phyloP scores from a whole-genome alignment of 2,797 vertebrate genomes.

The Halcyon chelicuti region DNA sequence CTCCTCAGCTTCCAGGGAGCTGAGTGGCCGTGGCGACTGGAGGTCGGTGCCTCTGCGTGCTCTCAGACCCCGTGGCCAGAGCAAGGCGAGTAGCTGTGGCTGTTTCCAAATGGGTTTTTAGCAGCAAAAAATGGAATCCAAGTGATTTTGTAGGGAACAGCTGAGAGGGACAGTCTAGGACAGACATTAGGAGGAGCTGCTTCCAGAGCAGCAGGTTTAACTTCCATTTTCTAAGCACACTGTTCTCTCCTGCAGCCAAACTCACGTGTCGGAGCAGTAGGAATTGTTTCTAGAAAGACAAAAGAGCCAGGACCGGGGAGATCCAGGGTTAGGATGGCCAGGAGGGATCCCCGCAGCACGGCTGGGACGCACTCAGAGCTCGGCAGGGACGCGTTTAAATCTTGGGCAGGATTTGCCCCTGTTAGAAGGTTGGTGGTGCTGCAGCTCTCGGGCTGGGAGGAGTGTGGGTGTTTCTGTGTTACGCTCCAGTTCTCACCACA shows the following conservation, averaged over 20 bases:
- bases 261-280: neutral
- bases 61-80: neutral
- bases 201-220: neutral
- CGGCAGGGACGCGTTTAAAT: neutral
- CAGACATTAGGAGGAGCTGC: neutral
- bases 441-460: neutral
- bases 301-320: neutral
- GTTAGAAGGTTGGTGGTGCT: neutral
- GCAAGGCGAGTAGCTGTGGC: neutral
- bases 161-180: neutral
- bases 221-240: neutral
- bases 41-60: neutral
- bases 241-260: fast-evolving
- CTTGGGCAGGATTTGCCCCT: neutral
- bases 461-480: neutral
- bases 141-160: neutral
- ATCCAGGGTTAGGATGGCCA: neutral
- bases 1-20: neutral
- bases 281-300: neutral
- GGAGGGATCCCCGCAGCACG: neutral
- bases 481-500: neutral
- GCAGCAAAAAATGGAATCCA: neutral
- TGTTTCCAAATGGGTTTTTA: neutral
- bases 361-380: neutral
- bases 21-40: neutral